phyloP scores from a whole-genome alignment of 2,113 vertebrate species.

The Channa maculata region DNA sequence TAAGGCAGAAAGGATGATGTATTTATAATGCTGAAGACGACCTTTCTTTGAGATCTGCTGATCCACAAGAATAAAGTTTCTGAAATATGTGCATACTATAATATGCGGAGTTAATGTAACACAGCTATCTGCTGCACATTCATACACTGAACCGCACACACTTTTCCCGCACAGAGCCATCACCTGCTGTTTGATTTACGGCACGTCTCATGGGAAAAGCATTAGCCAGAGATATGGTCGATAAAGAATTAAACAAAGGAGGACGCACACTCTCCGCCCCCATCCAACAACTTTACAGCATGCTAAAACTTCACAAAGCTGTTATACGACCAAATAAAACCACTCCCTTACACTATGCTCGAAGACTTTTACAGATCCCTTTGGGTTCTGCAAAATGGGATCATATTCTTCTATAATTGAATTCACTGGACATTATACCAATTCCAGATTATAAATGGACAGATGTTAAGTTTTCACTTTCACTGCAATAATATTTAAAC shows the following conservation, averaged over 20 bases:
- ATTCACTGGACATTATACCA: neutral
- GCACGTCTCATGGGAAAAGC: constrained; percentile 79
- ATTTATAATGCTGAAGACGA: neutral
- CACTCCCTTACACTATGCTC: neutral
- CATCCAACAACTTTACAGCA: constrained; percentile 56
- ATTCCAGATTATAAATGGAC: neutral
- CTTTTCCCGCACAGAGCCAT: constrained; percentile 61
- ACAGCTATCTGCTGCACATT: neutral
- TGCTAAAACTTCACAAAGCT: constrained; percentile 31
- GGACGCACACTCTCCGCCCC: constrained; percentile 46
- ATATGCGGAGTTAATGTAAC: constrained; percentile 22
- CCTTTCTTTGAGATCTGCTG: neutral
- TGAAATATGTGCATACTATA: neutral
- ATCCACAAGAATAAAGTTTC: neutral
- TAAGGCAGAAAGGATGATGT: no score
- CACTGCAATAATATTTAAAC: neutral
- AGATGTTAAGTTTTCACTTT: neutral
- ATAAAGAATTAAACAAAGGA: constrained; percentile 78
- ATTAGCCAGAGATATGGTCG: constrained; percentile 73
- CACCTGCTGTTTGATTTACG: constrained; percentile 82
- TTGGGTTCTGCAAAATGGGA: neutral
- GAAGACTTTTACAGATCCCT: neutral
- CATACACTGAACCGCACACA: constrained; percentile 9
- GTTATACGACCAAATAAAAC: constrained; percentile 18
- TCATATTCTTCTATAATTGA: neutral